A percentile compares a stretch with the other conserved stretches of the same genome.
These are phyloP conservation scores for Hafferia zeledoni DNA, from an alignment of 2,797 vertebrate genomes.

Conservation along the genomic window DNA sequence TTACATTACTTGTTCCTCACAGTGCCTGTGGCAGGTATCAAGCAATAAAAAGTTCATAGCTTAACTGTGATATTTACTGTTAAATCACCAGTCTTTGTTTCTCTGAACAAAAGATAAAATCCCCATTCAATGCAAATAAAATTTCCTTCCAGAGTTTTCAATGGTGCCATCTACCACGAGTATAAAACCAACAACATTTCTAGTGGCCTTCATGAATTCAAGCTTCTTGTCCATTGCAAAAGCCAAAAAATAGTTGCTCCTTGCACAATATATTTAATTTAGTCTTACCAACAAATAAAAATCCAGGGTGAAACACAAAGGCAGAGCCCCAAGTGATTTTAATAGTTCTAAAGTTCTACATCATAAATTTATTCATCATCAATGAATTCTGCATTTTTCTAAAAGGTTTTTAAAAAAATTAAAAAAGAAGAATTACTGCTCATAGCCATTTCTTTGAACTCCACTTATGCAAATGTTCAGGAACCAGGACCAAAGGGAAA, in stretches of 20 bases:
- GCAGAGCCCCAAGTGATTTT: not conserved
- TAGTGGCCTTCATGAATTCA: not conserved
- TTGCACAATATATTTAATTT: not conserved
- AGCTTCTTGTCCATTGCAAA: not conserved
- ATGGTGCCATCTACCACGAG: not conserved
- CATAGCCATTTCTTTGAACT: constrained; percentile 40
- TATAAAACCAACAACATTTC: not conserved
- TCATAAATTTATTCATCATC: constrained; percentile 12
- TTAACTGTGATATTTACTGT: not conserved
- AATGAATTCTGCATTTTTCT: not conserved
- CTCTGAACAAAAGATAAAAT: not conserved
- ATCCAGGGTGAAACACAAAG: not conserved
- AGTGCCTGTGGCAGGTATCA: not conserved
- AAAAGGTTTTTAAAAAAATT: constrained; percentile 7
- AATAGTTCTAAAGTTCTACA: not conserved
- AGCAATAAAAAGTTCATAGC: not conserved
- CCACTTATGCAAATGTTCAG: constrained; percentile 9
- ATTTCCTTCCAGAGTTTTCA: not conserved
- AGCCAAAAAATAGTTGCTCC: not conserved
- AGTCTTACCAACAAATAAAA: not conserved
- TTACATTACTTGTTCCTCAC: not conserved
- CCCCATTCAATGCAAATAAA: not conserved
- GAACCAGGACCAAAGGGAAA: constrained; percentile 33
- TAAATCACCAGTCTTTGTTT: not conserved
- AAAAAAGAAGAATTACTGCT: not conserved